phyloP scores from a whole-genome alignment of 2,797 vertebrate species.

The Erpetoichthys calabaricus region DNA sequence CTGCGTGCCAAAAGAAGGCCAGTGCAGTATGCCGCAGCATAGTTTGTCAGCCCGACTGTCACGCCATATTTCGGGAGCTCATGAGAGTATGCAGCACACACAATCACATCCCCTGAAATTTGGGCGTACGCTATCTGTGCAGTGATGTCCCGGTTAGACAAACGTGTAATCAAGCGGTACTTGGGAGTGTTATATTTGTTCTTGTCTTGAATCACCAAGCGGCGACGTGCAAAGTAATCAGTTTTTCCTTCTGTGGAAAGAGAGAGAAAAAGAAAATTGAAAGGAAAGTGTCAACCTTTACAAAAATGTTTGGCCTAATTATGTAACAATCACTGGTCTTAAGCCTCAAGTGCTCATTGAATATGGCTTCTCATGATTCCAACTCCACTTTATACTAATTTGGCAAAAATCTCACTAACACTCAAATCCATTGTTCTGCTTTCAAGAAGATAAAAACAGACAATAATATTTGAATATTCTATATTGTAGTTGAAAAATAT shows the following conservation, averaged over 20 bases:
- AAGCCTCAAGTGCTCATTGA: too few relatives aligned
- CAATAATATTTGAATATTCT: too few relatives aligned
- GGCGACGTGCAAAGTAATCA: constrained; percentile 10
- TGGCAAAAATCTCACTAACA: too few relatives aligned
- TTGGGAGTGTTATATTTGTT: constrained; percentile 15
- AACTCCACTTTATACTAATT: too few relatives aligned
- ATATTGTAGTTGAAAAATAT: too few relatives aligned
- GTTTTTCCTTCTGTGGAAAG: constrained; percentile 11
- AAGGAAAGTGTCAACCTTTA: too few relatives aligned
- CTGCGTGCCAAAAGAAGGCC: constrained; percentile 86
- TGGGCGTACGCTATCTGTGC: constrained; percentile 84
- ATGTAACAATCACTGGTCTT: too few relatives aligned
- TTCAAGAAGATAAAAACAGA: too few relatives aligned
- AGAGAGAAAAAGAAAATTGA: not conserved
- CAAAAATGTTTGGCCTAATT: too few relatives aligned
- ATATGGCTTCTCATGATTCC: too few relatives aligned
- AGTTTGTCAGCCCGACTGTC: constrained; percentile 83
- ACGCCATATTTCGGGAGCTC: constrained; percentile 83
- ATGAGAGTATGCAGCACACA: constrained; percentile 83
- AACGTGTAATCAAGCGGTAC: constrained; percentile 7
- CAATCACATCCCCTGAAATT: constrained; percentile 89
- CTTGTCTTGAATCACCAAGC: constrained; percentile 10
- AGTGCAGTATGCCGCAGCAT: constrained; percentile 88
- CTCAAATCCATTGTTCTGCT: too few relatives aligned
- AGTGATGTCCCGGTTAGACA: constrained; percentile 7